Percentiles rank a stretch among this genome's conserved stretches.
Evolutionary conservation across 2,113 vertebrate species (phyloP).

Genomic region (Podilymbus podiceps): DNA sequence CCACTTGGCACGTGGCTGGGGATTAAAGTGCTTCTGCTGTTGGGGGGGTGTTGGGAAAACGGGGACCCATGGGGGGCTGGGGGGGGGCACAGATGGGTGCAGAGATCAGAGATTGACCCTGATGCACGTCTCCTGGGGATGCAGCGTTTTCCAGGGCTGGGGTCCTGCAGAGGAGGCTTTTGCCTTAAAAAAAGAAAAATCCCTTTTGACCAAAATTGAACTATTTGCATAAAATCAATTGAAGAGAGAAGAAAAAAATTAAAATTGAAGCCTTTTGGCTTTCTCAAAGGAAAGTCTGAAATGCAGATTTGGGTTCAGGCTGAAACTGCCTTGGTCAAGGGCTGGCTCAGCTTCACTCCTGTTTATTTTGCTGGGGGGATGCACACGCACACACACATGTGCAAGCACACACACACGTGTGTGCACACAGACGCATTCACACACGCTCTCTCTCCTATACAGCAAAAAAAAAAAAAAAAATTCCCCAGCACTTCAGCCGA

Average conservation of each 20-base stretch:
- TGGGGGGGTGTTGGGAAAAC: accelerated
- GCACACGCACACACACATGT: neutral
- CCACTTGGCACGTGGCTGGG: accelerated
- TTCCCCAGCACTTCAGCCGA: neutral
- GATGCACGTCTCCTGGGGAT: neutral
- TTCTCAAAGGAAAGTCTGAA: neutral
- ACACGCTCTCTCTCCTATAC: neutral
- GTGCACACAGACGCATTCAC: neutral
- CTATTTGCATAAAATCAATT: neutral
- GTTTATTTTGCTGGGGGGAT: neutral
- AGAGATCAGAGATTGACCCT: neutral
- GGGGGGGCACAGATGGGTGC: neutral
- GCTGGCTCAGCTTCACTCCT: neutral
- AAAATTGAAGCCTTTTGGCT: neutral
- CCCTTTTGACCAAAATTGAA: neutral
- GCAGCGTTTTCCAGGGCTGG: accelerated
- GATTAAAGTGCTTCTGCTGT: accelerated
- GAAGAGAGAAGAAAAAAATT: neutral
- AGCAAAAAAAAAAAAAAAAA: neutral
- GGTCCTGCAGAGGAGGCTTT: neutral
- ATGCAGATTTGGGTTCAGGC: neutral
- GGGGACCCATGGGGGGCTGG: accelerated
- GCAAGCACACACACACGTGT: neutral
- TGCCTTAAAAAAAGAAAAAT: neutral
- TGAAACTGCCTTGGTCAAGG: neutral